Percentiles rank a stretch among this genome's conserved stretches.
These are phyloP conservation scores for Falco biarmicus DNA, from an alignment of 2,797 vertebrate species.

Conservation along the genomic window DNA sequence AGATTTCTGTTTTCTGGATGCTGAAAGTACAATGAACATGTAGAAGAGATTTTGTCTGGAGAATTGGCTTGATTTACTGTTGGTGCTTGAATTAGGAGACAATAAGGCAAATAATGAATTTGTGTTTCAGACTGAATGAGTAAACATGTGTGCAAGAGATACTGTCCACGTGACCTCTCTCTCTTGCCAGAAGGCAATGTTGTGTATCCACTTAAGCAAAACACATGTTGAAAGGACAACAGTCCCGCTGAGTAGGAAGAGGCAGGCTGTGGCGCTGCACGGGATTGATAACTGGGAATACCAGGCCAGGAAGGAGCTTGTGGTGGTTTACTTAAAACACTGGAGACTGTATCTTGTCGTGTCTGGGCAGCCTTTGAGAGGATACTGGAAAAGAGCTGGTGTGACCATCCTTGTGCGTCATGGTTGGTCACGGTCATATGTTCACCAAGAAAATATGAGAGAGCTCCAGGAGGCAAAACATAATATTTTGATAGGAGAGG, in stretches of 20 bases:
- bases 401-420: neutral
- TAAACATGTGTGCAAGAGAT: neutral
- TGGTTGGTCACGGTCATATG: neutral
- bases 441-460: neutral
- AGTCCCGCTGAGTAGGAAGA: accelerated
- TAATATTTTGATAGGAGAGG: neutral
- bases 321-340: neutral
- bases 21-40: neutral
- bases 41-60: neutral
- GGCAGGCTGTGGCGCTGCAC: neutral
- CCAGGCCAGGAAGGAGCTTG: neutral
- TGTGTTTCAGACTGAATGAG: neutral
- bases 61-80: neutral
- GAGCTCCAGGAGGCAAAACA: neutral
- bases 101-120: neutral
- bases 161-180: neutral
- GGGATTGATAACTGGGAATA: neutral
- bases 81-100: conserved; percentile 47
- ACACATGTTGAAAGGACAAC: neutral
- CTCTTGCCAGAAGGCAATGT: neutral
- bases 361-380: neutral
- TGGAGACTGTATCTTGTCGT: neutral
- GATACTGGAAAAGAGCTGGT: neutral
- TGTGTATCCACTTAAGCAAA: neutral
- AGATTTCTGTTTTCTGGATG: neutral